A percentile compares a stretch with the other conserved stretches of the same genome.
These are phyloP conservation scores for Melanotaenia pygmaea DNA, from an alignment of 2,797 vertebrate species.

Conservation along the genomic window DNA sequence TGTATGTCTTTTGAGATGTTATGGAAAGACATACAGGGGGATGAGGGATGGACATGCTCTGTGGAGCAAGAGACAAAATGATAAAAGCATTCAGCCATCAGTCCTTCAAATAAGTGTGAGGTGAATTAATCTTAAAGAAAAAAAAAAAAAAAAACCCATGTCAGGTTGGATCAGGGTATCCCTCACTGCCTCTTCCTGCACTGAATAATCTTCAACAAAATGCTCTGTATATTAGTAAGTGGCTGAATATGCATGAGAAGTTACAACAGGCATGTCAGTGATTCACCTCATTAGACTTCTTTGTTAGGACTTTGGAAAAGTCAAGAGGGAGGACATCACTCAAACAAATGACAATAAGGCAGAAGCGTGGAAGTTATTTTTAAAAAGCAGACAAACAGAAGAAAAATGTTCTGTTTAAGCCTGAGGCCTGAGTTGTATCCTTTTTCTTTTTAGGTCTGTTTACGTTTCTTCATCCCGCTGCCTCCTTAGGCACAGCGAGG, in stretches of 20 bases:
- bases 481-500: constrained; percentile 36
- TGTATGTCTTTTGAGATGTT: not conserved
- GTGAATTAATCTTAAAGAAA: constrained; percentile 23
- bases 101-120: constrained; percentile 35
- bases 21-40: not conserved
- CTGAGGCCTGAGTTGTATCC: constrained; percentile 31
- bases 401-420: constrained; percentile 38
- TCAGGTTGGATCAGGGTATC: constrained; percentile 9
- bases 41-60: not conserved
- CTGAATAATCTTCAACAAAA: constrained; percentile 15
- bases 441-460: constrained; percentile 40
- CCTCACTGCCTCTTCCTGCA: constrained; percentile 19
- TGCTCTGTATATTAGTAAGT: constrained; percentile 14
- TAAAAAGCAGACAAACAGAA: constrained; percentile 20
- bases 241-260: constrained; percentile 52
- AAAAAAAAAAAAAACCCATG: not conserved
- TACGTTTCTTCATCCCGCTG: constrained; percentile 30
- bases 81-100: constrained; percentile 7
- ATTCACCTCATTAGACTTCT: constrained; percentile 11
- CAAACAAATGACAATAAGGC: constrained; percentile 35
- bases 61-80: not conserved
- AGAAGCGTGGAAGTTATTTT: constrained; percentile 34
- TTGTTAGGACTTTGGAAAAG: constrained; percentile 31
- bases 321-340: constrained; percentile 18
- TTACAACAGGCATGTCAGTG: constrained; percentile 23